These are phyloP conservation scores for Watsonalla cultraria DNA, from an alignment of 2,888 invertebrate genomes.

Conservation along the genomic window DNA sequence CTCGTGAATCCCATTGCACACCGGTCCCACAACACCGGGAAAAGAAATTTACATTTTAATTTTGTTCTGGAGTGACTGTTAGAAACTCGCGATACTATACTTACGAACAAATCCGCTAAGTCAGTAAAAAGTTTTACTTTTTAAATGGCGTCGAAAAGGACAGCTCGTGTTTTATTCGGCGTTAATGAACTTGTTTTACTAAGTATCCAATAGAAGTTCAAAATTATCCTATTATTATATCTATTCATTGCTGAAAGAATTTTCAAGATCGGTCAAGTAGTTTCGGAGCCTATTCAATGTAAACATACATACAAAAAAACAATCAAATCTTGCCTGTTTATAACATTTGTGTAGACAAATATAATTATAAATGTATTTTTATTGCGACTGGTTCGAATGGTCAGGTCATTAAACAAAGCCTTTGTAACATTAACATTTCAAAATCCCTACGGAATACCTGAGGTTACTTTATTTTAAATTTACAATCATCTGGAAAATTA, in stretches of 20 bases:
- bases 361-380: too few relatives aligned
- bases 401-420: too few relatives aligned
- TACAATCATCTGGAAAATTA: not conserved
- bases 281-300: too few relatives aligned
- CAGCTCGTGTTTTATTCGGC: not conserved
- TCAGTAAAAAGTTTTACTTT: not conserved
- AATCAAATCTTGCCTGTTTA: too few relatives aligned
- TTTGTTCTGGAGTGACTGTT: conserved; percentile 32
- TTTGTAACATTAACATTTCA: too few relatives aligned
- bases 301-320: too few relatives aligned
- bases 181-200: not conserved
- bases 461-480: too few relatives aligned
- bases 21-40: conserved; percentile 8
- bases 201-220: not conserved
- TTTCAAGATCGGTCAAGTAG: too few relatives aligned
- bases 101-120: conserved; percentile 1
- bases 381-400: too few relatives aligned
- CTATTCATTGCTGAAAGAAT: too few relatives aligned
- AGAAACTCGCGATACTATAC: conserved; percentile 1
- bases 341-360: too few relatives aligned
- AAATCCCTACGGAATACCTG: too few relatives aligned
- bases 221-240: not conserved
- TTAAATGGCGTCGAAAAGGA: not conserved
- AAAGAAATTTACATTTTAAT: conserved; percentile 62
- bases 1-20: conserved; percentile 17